These are phyloP conservation scores for Vanessa tameamea DNA, from an alignment of 1,140 invertebrate genomes.

Conservation along the genomic window DNA sequence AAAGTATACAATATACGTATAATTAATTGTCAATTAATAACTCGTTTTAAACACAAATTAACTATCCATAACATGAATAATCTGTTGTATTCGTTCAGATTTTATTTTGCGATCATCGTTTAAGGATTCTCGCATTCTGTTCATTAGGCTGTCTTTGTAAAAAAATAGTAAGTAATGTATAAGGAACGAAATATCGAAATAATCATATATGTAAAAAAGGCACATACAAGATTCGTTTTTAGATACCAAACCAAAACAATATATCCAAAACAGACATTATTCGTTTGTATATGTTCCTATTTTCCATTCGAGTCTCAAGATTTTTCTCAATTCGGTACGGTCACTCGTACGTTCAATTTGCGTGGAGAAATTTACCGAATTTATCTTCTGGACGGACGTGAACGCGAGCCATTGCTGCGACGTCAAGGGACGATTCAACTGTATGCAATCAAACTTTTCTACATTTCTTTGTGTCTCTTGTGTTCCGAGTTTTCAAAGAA, in stretches of 20 bases:
- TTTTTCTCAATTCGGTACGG: constrained; percentile 14
- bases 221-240: no score
- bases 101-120: no score
- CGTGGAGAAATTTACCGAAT: constrained; percentile 25
- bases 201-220: no score
- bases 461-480: constrained; percentile 13
- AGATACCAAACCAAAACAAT: not conserved
- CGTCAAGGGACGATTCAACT: constrained; percentile 18
- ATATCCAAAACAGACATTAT: not conserved
- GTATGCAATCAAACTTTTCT: constrained; percentile 21
- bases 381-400: constrained; percentile 13
- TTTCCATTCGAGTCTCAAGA: constrained; percentile 16
- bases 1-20: no score
- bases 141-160: no score
- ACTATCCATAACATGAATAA: no score
- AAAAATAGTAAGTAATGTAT: no score
- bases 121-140: no score
- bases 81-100: no score
- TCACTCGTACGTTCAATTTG: constrained; percentile 24
- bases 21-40: no score
- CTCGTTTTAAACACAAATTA: no score
- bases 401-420: constrained; percentile 8
- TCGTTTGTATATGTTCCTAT: not conserved
- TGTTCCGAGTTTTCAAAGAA: not conserved
- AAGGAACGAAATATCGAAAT: no score